These are phyloP conservation scores for Burhinus oedicnemus DNA, from an alignment of 2,113 vertebrate species.

Conservation along the genomic window DNA sequence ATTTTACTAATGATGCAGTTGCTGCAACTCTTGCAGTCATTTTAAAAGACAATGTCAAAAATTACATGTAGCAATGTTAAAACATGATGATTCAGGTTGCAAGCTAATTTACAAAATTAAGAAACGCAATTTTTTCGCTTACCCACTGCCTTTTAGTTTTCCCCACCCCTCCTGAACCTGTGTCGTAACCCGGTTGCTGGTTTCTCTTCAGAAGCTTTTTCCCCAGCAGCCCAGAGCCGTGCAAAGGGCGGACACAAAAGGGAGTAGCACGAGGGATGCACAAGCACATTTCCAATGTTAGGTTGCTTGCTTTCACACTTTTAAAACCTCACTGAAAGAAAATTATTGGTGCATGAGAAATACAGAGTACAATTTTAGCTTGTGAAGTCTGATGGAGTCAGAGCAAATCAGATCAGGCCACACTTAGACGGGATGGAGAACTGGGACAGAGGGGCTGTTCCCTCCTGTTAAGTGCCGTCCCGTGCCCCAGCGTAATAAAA, in stretches of 20 bases:
- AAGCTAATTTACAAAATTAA: not conserved
- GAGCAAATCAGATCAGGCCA: not conserved
- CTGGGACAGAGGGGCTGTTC: not conserved
- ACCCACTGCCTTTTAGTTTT: not conserved
- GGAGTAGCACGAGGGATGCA: not conserved
- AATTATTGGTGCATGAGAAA: not conserved
- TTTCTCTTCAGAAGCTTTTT: not conserved
- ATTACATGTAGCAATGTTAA: not conserved
- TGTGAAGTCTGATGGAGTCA: not conserved
- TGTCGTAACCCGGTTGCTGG: not conserved
- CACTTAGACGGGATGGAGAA: not conserved
- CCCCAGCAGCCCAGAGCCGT: not conserved
- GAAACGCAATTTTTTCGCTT: not conserved
- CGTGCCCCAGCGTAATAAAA: not conserved
- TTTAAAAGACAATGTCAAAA: not conserved
- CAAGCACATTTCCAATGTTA: not conserved
- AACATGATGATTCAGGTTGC: not conserved
- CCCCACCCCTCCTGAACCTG: not conserved
- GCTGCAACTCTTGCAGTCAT: not conserved
- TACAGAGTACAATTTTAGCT: not conserved
- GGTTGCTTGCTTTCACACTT: not conserved
- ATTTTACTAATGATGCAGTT: not conserved
- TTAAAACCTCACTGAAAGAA: not conserved
- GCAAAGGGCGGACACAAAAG: not conserved
- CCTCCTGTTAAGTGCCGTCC: not conserved